Percentiles rank a stretch among this genome's conserved stretches.
Evolutionary conservation across 53 echinoderm and acorn worm genomes (phyloP).

Genomic region (Holothuria scabra): DNA sequence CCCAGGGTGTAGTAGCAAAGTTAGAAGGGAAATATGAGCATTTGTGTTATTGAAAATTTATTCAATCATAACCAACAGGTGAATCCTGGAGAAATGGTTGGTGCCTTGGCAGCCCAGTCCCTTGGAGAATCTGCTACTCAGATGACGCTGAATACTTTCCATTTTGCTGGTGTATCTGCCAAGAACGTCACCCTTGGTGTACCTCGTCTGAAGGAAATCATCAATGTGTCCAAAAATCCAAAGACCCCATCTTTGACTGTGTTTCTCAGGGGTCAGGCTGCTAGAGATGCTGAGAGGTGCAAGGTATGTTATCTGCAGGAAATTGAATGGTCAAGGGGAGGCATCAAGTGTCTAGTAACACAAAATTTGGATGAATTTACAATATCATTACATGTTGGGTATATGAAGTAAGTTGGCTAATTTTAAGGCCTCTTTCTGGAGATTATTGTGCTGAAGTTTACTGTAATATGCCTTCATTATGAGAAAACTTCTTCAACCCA

Average conservation of each 20-base stretch:
- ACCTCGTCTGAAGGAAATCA: constrained; percentile 99
- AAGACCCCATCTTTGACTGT: constrained; percentile 98
- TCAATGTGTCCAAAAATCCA: constrained; percentile 99
- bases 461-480: too few species aligned
- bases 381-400: too few species aligned
- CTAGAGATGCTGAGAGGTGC: constrained; percentile 96
- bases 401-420: too few species aligned
- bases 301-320: constrained; percentile 66
- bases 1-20: too few species aligned
- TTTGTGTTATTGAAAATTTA: too few species aligned
- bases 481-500: too few species aligned
- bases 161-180: constrained; percentile 99
- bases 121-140: constrained; percentile 99
- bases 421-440: too few species aligned
- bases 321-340: too few species aligned
- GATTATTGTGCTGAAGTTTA: too few species aligned
- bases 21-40: too few species aligned
- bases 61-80: constrained; percentile 48
- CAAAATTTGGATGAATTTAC: too few species aligned
- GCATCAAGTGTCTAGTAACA: too few species aligned
- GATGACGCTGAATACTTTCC: constrained; percentile 99
- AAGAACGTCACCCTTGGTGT: constrained; percentile 99
- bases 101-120: constrained; percentile 95
- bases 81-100: constrained; percentile 94
- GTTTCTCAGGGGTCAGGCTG: constrained; percentile 93